A percentile compares a stretch with the other conserved stretches of the same genome.
Conservation (phyloP, 1,140 invertebrate genomes). For the Latrodectus geometricus region DNA sequence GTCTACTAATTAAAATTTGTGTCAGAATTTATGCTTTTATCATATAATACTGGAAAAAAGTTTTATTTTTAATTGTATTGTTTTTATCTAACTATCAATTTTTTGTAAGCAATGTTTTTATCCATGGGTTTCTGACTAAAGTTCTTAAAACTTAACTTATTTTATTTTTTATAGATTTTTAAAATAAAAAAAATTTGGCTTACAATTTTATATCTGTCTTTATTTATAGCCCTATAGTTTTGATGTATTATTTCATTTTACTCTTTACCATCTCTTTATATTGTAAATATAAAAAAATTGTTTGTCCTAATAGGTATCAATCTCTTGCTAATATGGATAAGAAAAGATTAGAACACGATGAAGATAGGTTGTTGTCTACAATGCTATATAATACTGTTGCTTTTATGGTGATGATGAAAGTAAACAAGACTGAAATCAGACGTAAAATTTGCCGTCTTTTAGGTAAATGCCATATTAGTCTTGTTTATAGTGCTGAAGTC, state of each 20-base stretch:
- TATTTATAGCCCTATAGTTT: neutral
- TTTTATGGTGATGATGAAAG: slow-evolving; percentile 94
- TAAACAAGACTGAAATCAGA: slow-evolving; percentile 86
- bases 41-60: no score
- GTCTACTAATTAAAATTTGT: no score
- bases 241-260: neutral
- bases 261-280: neutral
- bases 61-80: no score
- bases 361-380: slow-evolving; percentile 94
- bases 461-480: slow-evolving; percentile 95
- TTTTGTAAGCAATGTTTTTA: no score
- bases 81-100: no score
- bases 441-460: slow-evolving; percentile 93
- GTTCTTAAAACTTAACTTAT: no score
- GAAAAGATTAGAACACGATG: slow-evolving; percentile 96
- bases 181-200: neutral
- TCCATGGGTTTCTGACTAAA: no score
- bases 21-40: no score
- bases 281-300: neutral
- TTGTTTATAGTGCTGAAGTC: slow-evolving; percentile 97
- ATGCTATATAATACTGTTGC: slow-evolving; percentile 97
- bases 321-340: slow-evolving; percentile 75
- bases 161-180: neutral
- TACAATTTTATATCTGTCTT: neutral
- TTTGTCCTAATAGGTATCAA: slow-evolving; percentile 60